Percentiles rank a stretch among this genome's conserved stretches.
These are phyloP conservation scores for Tetrao urogallus DNA, from an alignment of 2,113 vertebrate species.

Conservation along the genomic window DNA sequence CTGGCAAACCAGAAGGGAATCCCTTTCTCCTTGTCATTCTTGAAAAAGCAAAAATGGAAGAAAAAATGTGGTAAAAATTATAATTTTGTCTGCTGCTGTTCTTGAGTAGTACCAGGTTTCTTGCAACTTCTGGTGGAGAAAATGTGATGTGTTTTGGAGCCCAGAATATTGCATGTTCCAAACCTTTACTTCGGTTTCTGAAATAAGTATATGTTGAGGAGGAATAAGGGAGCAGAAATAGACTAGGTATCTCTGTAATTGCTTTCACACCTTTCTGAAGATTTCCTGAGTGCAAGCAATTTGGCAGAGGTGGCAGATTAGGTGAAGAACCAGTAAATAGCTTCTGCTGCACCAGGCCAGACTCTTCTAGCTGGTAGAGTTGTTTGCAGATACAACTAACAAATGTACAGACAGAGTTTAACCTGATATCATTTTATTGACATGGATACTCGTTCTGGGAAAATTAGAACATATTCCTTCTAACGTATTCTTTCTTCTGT, in stretches of 20 bases:
- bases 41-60: background rate
- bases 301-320: background rate
- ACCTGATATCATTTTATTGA: background rate
- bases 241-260: conserved; percentile 1
- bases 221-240: background rate
- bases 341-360: background rate
- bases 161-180: background rate
- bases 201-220: background rate
- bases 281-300: background rate
- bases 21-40: background rate
- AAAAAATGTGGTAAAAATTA: background rate
- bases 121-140: background rate
- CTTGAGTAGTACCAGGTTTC: conserved; percentile 7
- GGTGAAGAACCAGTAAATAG: conserved; percentile 16
- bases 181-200: background rate
- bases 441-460: background rate
- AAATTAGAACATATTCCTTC: background rate
- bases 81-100: background rate
- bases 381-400: background rate
- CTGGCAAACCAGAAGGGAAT: conserved; percentile 31
- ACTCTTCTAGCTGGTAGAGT: background rate
- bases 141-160: background rate
- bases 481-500: background rate
- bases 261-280: conserved; percentile 23
- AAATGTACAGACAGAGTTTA: background rate